phyloP scores from a whole-genome alignment of 2,888 invertebrate genomes.

The Nomada fabriciana region DNA sequence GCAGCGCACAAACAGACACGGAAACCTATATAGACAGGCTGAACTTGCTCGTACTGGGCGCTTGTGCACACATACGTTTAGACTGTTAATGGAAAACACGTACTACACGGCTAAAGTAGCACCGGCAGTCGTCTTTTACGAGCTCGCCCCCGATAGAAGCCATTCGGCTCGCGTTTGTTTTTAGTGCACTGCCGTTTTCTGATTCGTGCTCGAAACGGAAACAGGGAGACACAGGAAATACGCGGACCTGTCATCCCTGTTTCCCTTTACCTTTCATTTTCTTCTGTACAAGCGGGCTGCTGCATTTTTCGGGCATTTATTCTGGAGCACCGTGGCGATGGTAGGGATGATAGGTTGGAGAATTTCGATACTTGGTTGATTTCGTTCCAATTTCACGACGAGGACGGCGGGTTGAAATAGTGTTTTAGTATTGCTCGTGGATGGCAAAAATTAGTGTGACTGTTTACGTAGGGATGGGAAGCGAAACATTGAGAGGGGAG shows the following conservation, averaged over 20 bases:
- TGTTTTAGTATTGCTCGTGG: too few relatives aligned
- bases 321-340: not conserved
- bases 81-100: constrained; percentile 62
- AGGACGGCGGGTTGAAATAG: too few relatives aligned
- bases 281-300: not conserved
- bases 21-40: not conserved
- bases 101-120: constrained; percentile 58
- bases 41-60: constrained; percentile 32
- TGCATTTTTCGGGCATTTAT: not conserved
- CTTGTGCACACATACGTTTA: constrained; percentile 18
- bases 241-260: constrained; percentile 3
- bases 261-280: constrained; percentile 14
- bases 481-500: too few relatives aligned
- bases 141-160: constrained; percentile 53
- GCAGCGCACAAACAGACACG: constrained; percentile 10
- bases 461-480: too few relatives aligned
- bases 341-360: not conserved
- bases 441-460: too few relatives aligned
- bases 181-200: constrained; percentile 53
- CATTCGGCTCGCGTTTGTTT: constrained; percentile 55
- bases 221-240: constrained; percentile 23
- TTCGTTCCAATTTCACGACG: too few relatives aligned
- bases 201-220: constrained; percentile 34
- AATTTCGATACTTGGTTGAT: too few relatives aligned
- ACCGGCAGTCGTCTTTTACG: constrained; percentile 68